Evolutionary conservation across 2,888 invertebrate species (phyloP).

Genomic region (Ichneumoninae sp.): DNA sequence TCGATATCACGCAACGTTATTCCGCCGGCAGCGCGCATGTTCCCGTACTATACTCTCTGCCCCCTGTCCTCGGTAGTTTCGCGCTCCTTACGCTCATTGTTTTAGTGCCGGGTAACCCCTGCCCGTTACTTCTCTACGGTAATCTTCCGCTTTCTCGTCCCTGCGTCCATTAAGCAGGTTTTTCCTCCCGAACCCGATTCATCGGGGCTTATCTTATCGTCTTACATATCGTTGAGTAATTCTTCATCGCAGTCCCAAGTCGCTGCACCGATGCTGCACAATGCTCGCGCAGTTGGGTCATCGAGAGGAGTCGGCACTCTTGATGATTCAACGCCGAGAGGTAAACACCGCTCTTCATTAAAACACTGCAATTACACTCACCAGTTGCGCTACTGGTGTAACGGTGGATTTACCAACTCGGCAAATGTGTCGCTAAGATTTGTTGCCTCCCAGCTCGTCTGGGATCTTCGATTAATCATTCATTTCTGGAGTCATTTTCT

Average conservation of each 20-base stretch:
- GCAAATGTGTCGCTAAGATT: constrained; percentile 39
- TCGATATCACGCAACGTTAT: constrained; percentile 14
- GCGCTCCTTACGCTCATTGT: constrained; percentile 31
- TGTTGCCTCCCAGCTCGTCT: neutral
- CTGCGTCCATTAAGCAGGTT: constrained; percentile 26
- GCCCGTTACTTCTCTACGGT: neutral
- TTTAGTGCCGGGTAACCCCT: neutral
- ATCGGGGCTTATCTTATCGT: constrained; percentile 56
- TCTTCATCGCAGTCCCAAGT: constrained; percentile 51
- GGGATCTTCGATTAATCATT: neutral
- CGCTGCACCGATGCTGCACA: constrained; percentile 66
- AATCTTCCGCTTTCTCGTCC: constrained; percentile 41
- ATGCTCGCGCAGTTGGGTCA: constrained; percentile 52
- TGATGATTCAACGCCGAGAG: constrained; percentile 56
- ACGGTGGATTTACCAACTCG: constrained; percentile 44
- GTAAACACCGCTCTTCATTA: constrained; percentile 53
- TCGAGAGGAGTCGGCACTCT: constrained; percentile 30
- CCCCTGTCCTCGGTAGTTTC: constrained; percentile 1
- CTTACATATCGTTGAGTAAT: constrained; percentile 39
- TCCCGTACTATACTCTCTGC: neutral
- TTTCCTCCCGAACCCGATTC: constrained; percentile 28
- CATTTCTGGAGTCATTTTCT: neutral
- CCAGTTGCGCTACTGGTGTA: constrained; percentile 41
- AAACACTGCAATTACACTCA: constrained; percentile 49
- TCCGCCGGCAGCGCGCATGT: neutral